Percentiles rank a stretch among this genome's conserved stretches.
These are phyloP conservation scores for Lithodes maja DNA, from an alignment of 2,888 invertebrate genomes.

Conservation along the genomic window DNA sequence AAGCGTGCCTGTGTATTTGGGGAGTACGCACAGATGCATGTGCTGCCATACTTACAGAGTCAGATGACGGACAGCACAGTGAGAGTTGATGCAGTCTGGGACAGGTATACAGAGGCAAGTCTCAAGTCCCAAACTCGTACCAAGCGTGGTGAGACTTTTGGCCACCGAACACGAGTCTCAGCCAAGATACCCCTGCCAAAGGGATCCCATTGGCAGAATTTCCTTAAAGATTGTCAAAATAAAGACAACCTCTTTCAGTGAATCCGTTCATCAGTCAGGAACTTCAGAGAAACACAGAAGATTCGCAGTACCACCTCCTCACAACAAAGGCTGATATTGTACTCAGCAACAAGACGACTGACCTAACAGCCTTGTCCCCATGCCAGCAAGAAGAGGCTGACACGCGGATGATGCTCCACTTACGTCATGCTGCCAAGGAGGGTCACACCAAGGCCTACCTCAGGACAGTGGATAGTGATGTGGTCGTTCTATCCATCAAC, in stretches of 20 bases:
- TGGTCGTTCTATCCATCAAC: neutral
- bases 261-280: neutral
- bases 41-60: constrained; percentile 10
- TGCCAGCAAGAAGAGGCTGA: constrained; percentile 16
- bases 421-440: constrained; percentile 3
- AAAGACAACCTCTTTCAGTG: neutral
- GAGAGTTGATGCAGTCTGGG: constrained; percentile 7
- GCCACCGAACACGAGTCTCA: neutral
- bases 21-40: constrained; percentile 8
- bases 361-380: constrained; percentile 5
- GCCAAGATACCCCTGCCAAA: constrained; percentile 4
- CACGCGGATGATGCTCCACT: constrained; percentile 14
- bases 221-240: constrained; percentile 7
- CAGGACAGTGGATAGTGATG: constrained; percentile 22
- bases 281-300: neutral
- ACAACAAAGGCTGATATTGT: constrained; percentile 3
- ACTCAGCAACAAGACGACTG: neutral
- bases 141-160: neutral
- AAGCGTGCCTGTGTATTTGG: constrained; percentile 7
- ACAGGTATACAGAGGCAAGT: constrained; percentile 17
- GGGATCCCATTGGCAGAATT: constrained; percentile 3
- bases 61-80: constrained; percentile 12
- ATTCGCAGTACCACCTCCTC: neutral
- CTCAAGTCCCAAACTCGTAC: constrained; percentile 16
- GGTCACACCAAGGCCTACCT: constrained; percentile 11